Evolutionary conservation across 2,888 invertebrate genomes (phyloP), one percentile per base, ranked within the genome.

Genomic region (Caenorhabditis imperialis): DNA sequence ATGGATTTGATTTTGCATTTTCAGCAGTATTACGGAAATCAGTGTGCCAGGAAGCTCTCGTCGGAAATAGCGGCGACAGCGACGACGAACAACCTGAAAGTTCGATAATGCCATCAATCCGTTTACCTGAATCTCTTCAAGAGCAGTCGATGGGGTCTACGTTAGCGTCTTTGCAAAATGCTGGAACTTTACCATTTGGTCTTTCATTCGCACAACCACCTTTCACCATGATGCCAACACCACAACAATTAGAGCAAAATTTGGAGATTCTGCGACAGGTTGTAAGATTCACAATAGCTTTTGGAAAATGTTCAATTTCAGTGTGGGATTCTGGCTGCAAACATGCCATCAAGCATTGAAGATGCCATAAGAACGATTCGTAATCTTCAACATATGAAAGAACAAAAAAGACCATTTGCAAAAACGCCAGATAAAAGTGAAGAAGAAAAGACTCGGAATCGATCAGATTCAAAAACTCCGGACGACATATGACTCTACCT

Each of bases 11-110:
- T 10, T 30, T 10, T 7, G 30, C 30, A 30, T 45, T 72, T 75
- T n/a, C 62, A 79, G 79, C 61, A 30, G 57, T 61, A 7, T 45
- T 79, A 23, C 57, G 69, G 27, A 44, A 57, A 38, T 60, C 71
- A 35, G 77, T 79, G 3, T 75, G 70, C 22, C 79, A 79, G 14
- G 79, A 79, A 63, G 69, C 79, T 1, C 53, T 79, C 0, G 65
- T 79, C 14, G 79, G 79, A 6, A 47, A 58, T 10, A 54, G 23
- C 35, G 69, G 48, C 14, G 79, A 79, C 23, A 79, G 79, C 23
- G 79, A 79, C 23, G 79, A 79, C 22, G 78, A 78, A 23, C 42
- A 60, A 1, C 42, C 45, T 0, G 78, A 75, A 14, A 45, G 61
- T 44, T 67, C 25, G 18, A 27, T 42, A 20, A 33, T 48, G 61